Conservation (phyloP, 2,888 invertebrate genomes). For the Ceratothoa steindachneri region DNA sequence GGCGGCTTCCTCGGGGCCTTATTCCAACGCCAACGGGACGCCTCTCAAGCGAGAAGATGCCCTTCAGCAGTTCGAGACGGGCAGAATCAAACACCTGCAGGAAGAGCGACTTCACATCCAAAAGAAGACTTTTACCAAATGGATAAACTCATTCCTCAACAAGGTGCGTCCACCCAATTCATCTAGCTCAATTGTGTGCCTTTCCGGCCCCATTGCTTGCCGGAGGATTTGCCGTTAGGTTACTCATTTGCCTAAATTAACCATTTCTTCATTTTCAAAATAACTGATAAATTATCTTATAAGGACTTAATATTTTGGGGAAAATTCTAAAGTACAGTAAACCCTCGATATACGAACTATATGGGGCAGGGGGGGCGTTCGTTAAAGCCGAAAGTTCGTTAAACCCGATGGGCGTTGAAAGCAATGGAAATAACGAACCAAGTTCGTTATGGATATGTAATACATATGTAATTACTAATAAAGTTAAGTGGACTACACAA, state of each 20-base stretch:
- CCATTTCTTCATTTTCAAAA: background rate
- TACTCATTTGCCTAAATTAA: background rate
- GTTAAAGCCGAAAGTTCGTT: no score
- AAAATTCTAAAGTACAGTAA: no score
- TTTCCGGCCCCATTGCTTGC: no score
- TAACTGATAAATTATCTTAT: background rate
- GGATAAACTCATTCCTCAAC: conserved; percentile 94
- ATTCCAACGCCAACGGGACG: background rate
- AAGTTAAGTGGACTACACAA: no score
- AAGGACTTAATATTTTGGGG: no score
- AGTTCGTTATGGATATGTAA: no score
- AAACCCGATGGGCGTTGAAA: no score
- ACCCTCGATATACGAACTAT: no score
- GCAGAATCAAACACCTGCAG: conserved; percentile 90
- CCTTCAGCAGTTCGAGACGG: conserved; percentile 73
- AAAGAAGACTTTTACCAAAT: conserved; percentile 99
- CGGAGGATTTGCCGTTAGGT: no score
- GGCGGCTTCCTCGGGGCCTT: background rate
- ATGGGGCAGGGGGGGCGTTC: no score
- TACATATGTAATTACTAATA: no score
- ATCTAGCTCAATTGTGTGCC: background rate
- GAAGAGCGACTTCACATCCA: conserved; percentile 97
- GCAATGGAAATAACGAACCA: no score
- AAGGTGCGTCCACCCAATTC: conserved; percentile 70
- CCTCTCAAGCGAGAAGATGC: conserved; percentile 48